These are phyloP conservation scores for Mamestra brassicae DNA, from an alignment of 2,888 invertebrate genomes.

Conservation along the genomic window DNA sequence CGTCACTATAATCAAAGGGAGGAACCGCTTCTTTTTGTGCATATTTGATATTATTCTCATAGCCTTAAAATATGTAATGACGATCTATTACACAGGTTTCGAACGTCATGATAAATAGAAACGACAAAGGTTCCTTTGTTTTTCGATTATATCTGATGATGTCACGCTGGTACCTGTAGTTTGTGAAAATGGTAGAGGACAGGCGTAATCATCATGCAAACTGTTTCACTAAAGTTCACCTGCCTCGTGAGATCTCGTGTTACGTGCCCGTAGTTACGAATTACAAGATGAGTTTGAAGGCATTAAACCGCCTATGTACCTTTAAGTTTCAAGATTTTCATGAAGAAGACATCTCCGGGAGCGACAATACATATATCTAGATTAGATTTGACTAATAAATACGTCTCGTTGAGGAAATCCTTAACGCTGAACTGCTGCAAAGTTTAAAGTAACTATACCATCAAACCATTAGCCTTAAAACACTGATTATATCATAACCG, in stretches of 20 bases:
- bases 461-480: neutral
- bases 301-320: no score
- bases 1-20: neutral
- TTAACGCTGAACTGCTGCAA: neutral
- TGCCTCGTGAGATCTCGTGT: neutral
- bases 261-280: no score
- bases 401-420: neutral
- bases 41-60: slow-evolving; percentile 2
- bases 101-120: slow-evolving; percentile 61
- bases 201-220: slow-evolving; percentile 23
- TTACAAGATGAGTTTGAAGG: no score
- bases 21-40: neutral
- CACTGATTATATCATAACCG: neutral
- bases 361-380: no score
- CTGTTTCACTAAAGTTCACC: slow-evolving; percentile 29
- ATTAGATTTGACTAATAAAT: no score
- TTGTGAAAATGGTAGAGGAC: slow-evolving; percentile 53
- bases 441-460: neutral
- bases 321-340: no score
- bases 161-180: slow-evolving; percentile 57
- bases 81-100: slow-evolving; percentile 45
- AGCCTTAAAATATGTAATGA: slow-evolving; percentile 16
- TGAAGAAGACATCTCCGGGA: no score
- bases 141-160: slow-evolving; percentile 62
- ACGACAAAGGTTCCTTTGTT: slow-evolving; percentile 71